Evolutionary conservation across 2,888 invertebrate genomes (phyloP).

Genomic region (Trissoscelio sp.): DNA sequence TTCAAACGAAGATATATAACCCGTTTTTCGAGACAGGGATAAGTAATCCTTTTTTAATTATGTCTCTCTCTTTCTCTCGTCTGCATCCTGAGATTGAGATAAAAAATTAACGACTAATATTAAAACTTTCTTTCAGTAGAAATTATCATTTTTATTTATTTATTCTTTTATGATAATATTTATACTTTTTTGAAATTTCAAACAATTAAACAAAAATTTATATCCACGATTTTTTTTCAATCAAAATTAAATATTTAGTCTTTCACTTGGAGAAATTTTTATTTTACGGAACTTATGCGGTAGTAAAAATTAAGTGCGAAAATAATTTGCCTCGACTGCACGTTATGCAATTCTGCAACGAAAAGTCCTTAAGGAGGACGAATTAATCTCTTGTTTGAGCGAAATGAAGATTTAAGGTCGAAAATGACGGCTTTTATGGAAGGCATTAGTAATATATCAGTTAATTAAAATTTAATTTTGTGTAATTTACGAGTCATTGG

Average conservation of each 20-base stretch:
- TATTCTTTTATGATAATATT: no score
- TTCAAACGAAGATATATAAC: neutral
- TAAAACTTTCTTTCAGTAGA: constrained; percentile 18
- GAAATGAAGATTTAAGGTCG: constrained; percentile 19
- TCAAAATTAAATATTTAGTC: constrained; percentile 26
- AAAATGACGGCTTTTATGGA: constrained; percentile 4
- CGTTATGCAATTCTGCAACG: constrained; percentile 13
- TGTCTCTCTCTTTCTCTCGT: neutral
- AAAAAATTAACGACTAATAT: constrained; percentile 8
- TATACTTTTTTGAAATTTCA: no score
- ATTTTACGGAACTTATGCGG: constrained; percentile 26
- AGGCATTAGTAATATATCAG: constrained; percentile 1
- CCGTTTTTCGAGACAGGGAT: constrained; percentile 7
- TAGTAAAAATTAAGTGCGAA: constrained; percentile 27
- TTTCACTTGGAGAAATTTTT: constrained; percentile 37
- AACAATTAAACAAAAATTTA: constrained; percentile 4
- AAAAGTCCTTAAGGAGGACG: constrained; percentile 1
- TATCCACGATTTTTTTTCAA: neutral
- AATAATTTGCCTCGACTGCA: constrained; percentile 8
- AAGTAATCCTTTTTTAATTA: constrained; percentile 21
- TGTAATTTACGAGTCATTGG: constrained; percentile 3
- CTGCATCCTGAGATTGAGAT: neutral
- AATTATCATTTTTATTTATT: no score
- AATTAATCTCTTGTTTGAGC: neutral
- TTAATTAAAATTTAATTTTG: constrained; percentile 2